Base-by-base conservation (phyloP, 2,113 vertebrate genomes). In the Podarcis cretensis region DNA sequence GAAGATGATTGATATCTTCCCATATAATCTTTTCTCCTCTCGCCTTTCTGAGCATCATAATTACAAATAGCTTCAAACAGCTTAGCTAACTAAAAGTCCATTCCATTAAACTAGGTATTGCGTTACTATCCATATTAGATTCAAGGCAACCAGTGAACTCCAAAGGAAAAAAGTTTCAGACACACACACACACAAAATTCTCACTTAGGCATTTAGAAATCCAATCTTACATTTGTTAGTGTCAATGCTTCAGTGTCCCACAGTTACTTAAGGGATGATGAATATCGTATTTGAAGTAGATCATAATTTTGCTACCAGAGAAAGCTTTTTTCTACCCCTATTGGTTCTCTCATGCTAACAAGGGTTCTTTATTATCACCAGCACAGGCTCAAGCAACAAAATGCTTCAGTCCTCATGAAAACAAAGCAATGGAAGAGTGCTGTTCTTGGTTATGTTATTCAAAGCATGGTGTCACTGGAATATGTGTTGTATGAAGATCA, bases 371-470 rank as follows among this genome's bases (percentile, higher is more conserved):
- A 0, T 1, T 66, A 89, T 3, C 21, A 0, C 81, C 80, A 4
- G 0, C 32, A 9, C 83, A 32, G 69, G 32, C 32, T 76, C 21
- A 65, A 81, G 20, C 37, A 84, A 83, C 23, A 25, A 18, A 63
- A 35, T 3, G 21, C 0, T 25, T 12, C 27, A 63, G n/a, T 66
- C 80, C 59, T 82, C 35, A 32, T 12, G 35, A 5, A 14, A 14
- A 65, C 10, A 14, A 14, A 66, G 4, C 32, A 12, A 25, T 25
- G 54, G 57, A 66, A 66, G 32, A 2, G 0, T 65, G 5, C 32
- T 0, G 5, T 1, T 74, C 63, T 83, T 75, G 54, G 7, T 73
- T 1, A 32, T n/a, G 25, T 14, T 32, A n/a, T 30, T 79, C 0
- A 2, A 43, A n/a, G 35, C 27, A 40, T 59, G 57, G 35, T 23